Conservation (phyloP, 2,888 invertebrate genomes). For the Hipparchia sbordonii region DNA sequence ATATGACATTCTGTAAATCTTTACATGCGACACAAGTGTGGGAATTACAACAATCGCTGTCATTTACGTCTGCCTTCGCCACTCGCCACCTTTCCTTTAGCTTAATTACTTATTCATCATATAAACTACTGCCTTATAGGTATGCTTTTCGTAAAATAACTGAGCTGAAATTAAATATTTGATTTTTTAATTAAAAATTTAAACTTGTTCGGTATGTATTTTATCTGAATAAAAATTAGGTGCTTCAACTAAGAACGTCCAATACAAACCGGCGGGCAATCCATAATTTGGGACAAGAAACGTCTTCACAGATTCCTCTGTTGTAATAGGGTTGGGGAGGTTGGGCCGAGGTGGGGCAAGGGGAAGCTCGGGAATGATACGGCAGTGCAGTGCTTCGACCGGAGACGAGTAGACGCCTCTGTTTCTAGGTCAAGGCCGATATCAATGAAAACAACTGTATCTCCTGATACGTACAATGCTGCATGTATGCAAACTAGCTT, state of each 20-base stretch:
- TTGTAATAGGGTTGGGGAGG: not conserved
- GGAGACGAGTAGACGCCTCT: conserved; percentile 54
- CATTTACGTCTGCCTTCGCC: too few relatives aligned
- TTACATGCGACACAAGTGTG: too few relatives aligned
- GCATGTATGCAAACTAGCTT: not conserved
- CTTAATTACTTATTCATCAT: too few relatives aligned
- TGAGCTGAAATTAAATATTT: too few relatives aligned
- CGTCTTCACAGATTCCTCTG: conserved; percentile 31
- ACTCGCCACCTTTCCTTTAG: too few relatives aligned
- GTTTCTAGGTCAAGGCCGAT: conserved; percentile 37
- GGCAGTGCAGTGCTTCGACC: conserved; percentile 62
- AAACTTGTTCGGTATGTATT: not conserved
- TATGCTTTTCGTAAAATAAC: too few relatives aligned
- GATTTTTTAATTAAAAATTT: too few relatives aligned
- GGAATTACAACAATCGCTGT: too few relatives aligned
- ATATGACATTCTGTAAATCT: too few relatives aligned
- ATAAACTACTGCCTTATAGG: too few relatives aligned
- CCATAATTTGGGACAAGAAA: conserved; percentile 27
- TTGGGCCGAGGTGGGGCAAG: conserved; percentile 8
- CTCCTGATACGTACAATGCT: not conserved
- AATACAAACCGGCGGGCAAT: conserved; percentile 22
- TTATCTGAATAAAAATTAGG: not conserved
- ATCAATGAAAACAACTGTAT: conserved; percentile 13
- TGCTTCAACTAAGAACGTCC: not conserved
- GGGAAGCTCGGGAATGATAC: conserved; percentile 52